phyloP scores from a whole-genome alignment of 2,888 invertebrate genomes.

The Omphaloscelis lunosa region DNA sequence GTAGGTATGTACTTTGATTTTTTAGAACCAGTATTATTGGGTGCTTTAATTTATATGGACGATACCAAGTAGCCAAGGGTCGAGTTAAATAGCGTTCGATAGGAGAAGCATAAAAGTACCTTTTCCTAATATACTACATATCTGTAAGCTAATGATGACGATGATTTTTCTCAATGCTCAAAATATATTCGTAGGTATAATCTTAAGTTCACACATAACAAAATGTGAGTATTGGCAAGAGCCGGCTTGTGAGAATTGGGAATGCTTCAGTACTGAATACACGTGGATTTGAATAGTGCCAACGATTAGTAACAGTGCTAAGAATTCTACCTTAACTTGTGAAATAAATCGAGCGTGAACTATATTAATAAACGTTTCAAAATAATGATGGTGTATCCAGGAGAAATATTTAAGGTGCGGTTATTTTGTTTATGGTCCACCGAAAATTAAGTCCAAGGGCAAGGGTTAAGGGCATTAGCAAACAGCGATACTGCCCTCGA shows the following conservation, averaged over 20 bases:
- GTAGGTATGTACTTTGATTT: neutral
- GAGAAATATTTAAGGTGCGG: neutral
- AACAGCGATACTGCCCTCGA: neutral
- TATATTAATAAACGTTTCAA: constrained; percentile 21
- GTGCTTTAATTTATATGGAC: neutral
- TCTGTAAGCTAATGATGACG: neutral
- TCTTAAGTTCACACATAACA: constrained; percentile 9
- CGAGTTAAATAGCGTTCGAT: neutral
- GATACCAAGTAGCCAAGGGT: neutral
- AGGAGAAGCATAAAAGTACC: too few species aligned
- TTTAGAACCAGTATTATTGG: too few species aligned
- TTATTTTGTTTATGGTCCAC: neutral
- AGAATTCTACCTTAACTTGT: constrained; percentile 20
- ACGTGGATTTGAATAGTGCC: constrained; percentile 53
- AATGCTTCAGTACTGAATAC: constrained; percentile 30
- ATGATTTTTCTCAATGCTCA: neutral
- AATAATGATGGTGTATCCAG: constrained; percentile 17
- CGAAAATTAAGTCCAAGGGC: neutral
- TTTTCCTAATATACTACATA: neutral
- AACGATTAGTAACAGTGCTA: constrained; percentile 43
- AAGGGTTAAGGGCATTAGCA: neutral
- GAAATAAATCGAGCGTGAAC: constrained; percentile 38
- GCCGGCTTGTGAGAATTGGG: constrained; percentile 4
- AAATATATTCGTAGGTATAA: neutral
- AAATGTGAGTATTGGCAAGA: constrained; percentile 44